Evolutionary conservation across 2,888 invertebrate species (phyloP).

Genomic region (Apocheima hispidaria): DNA sequence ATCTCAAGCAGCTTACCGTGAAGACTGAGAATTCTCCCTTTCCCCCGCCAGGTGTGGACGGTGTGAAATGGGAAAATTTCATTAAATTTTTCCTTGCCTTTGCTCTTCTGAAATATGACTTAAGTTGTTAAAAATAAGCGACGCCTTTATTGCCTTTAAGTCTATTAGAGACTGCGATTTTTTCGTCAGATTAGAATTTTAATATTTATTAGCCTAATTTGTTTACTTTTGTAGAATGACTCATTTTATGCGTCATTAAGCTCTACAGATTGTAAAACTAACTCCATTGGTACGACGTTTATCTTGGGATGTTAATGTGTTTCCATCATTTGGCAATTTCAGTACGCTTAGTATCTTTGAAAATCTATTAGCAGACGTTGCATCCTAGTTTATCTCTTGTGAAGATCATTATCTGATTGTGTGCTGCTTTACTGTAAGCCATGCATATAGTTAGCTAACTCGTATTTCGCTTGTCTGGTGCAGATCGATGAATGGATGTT

Average conservation of each 20-base stretch:
- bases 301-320: background rate
- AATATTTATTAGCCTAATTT: background rate
- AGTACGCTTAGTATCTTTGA: background rate
- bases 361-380: slow-evolving; percentile 10
- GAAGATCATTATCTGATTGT: background rate
- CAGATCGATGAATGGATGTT: no score
- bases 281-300: no score
- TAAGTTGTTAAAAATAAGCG: slow-evolving; percentile 39
- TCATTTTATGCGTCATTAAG: no score
- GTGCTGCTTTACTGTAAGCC: background rate
- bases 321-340: slow-evolving; percentile 10
- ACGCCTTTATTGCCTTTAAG: slow-evolving; percentile 2
- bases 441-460: no score
- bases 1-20: slow-evolving; percentile 70
- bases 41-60: slow-evolving; percentile 60
- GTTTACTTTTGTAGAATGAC: background rate
- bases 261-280: no score
- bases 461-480: background rate
- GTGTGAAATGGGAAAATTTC: slow-evolving; percentile 61
- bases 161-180: slow-evolving; percentile 9
- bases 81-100: slow-evolving; percentile 56
- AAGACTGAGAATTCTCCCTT: slow-evolving; percentile 61
- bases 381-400: slow-evolving; percentile 11
- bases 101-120: slow-evolving; percentile 37
- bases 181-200: background rate